Conservation (phyloP, 1,140 invertebrate species). For the Aphelenchoides avenae region DNA sequence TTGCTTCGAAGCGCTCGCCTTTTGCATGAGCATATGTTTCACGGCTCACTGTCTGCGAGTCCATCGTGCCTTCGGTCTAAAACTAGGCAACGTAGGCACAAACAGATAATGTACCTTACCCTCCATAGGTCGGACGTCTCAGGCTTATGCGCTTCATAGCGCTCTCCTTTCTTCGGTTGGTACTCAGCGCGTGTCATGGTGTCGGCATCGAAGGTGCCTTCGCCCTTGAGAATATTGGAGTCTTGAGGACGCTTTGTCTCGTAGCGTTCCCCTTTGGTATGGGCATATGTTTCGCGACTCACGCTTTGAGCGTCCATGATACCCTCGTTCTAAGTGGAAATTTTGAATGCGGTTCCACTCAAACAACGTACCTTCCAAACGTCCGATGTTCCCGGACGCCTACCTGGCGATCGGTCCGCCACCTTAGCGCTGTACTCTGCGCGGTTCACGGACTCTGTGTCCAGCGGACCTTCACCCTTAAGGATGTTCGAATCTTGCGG, state of each 20-base stretch:
- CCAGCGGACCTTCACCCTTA: constrained; percentile 20
- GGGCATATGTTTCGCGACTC: not conserved
- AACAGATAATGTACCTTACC: not conserved
- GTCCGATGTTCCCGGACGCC: constrained; percentile 17
- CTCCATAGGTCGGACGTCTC: constrained; percentile 30
- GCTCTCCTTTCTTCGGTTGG: constrained; percentile 16
- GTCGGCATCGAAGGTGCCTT: not conserved
- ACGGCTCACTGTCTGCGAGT: not conserved
- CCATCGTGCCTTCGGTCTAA: constrained; percentile 4
- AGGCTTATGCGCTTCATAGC: constrained; percentile 32
- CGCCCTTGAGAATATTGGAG: constrained; percentile 24
- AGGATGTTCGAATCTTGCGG: constrained; percentile 29
- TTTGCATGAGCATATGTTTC: not conserved
- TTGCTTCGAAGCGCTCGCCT: constrained; percentile 8
- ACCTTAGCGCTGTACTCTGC: constrained; percentile 17
- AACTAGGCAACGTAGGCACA: not conserved
- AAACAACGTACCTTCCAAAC: constrained; percentile 31
- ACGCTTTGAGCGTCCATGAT: too few species aligned
- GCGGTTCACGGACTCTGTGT: constrained; percentile 1
- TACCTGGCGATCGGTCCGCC: constrained; percentile 18
- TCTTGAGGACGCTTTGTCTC: constrained; percentile 18
- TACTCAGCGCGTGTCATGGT: constrained; percentile 23
- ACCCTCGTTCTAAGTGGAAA: too few species aligned
- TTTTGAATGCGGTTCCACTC: constrained; percentile 13
- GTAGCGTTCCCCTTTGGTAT: constrained; percentile 11